Conservation (phyloP, 2,797 vertebrate genomes). For the Thunnus albacares region DNA sequence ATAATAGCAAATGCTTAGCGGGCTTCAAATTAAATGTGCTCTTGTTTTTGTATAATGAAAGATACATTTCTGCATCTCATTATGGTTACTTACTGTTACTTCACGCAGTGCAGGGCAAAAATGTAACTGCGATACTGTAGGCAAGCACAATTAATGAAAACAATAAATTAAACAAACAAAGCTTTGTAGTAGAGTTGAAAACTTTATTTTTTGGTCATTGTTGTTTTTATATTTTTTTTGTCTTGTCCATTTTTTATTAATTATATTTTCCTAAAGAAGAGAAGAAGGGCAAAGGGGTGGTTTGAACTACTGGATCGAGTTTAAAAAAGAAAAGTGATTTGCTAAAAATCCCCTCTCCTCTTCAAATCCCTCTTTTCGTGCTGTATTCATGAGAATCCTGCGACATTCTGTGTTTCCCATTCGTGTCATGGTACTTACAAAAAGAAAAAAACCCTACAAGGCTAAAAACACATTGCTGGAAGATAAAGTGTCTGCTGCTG, state of each 20-base stretch:
- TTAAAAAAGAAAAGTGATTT: conserved; percentile 44
- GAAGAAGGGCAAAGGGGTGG: conserved; percentile 62
- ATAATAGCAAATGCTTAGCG: conserved; percentile 35
- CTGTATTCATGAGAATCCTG: conserved; percentile 47
- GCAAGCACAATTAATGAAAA: conserved; percentile 17
- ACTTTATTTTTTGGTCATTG: conserved; percentile 86
- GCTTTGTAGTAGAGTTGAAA: conserved; percentile 82
- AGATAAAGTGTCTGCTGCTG: conserved; percentile 65
- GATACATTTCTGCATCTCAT: conserved; percentile 40
- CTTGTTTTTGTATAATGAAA: conserved; percentile 47
- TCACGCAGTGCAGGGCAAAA: conserved; percentile 9
- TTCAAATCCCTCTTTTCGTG: conserved; percentile 66
- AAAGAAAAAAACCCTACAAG: conserved; percentile 46
- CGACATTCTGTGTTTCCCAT: conserved; percentile 50
- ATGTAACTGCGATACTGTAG: not conserved
- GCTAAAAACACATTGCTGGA: conserved; percentile 65
- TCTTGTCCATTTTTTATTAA: conserved; percentile 80
- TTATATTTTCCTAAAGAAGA: conserved; percentile 83
- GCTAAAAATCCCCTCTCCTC: conserved; percentile 75
- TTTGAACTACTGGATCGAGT: conserved; percentile 68
- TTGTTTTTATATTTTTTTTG: conserved; percentile 82
- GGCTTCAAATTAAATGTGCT: conserved; percentile 53
- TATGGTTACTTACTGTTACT: not conserved
- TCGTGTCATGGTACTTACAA: conserved; percentile 53
- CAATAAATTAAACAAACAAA: conserved; percentile 60